Evolutionary conservation across 1,140 invertebrate species (phyloP).

Genomic region (Liolophura sinensis): DNA sequence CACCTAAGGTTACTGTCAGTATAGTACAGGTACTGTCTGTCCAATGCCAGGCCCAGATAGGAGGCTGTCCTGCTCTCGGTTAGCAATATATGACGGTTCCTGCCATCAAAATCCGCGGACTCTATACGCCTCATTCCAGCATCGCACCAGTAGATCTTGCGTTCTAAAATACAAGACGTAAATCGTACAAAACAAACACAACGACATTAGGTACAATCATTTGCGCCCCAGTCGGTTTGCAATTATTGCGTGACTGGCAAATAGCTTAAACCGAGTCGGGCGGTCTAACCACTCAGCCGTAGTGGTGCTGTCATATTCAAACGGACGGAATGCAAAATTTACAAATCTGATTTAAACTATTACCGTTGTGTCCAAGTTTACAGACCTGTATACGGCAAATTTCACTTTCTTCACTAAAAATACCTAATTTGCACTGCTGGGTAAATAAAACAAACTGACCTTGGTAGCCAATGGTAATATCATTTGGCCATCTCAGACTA

Average conservation of each 20-base stretch:
- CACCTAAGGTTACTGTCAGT: conserved; percentile 45
- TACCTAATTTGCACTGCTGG: too few species aligned
- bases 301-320: too few species aligned
- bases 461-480: conserved; percentile 72
- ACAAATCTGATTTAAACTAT: too few species aligned
- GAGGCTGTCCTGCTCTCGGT: conserved; percentile 62
- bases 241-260: too few species aligned
- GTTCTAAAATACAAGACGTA: conserved; percentile 13
- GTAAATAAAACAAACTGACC: conserved; percentile 69
- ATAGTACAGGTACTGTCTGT: conserved; percentile 44
- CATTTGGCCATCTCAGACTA: conserved; percentile 64
- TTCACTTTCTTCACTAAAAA: too few species aligned
- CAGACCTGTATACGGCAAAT: too few species aligned
- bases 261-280: too few species aligned
- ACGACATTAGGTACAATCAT: conserved; percentile 1
- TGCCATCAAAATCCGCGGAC: conserved; percentile 43
- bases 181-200: not conserved
- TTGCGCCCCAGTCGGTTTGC: too few species aligned
- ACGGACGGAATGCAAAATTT: too few species aligned
- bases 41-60: conserved; percentile 77
- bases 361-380: too few species aligned
- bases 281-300: too few species aligned
- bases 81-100: conserved; percentile 51
- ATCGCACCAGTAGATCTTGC: conserved; percentile 31
- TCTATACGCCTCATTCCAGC: conserved; percentile 36